A percentile compares a stretch with the other conserved stretches of the same genome.
Evolutionary conservation across 2,888 invertebrate genomes (phyloP).

Genomic region (Lithophane ornitopus): DNA sequence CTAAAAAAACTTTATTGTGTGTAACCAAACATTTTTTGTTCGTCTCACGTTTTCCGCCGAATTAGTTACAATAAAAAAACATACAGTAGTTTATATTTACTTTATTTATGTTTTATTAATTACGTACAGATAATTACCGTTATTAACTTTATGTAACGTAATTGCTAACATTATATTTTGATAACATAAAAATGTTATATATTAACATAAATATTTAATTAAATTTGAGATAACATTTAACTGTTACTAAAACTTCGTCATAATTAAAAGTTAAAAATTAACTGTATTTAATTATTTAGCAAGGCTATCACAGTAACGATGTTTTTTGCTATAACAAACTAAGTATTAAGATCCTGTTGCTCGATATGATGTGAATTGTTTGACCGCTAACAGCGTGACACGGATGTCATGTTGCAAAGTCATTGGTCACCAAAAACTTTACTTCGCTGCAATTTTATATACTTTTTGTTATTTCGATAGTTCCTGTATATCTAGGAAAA

Average conservation of each 20-base stretch:
- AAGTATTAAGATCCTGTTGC: conserved; percentile 20
- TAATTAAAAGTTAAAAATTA: background rate
- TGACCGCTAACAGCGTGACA: conserved; percentile 22
- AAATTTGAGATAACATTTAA: background rate
- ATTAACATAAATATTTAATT: conserved; percentile 11
- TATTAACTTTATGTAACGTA: conserved; percentile 32
- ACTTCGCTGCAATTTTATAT: conserved; percentile 30
- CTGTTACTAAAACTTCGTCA: background rate
- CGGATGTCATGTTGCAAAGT: conserved; percentile 16
- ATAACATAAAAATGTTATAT: conserved; percentile 33
- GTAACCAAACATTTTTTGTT: conserved; percentile 12
- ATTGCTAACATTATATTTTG: conserved; percentile 16
- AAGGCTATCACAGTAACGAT: background rate
- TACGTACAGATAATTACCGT: conserved; percentile 1
- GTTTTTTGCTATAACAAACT: background rate
- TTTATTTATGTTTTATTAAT: background rate
- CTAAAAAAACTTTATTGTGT: conserved; percentile 18
- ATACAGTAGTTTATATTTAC: background rate
- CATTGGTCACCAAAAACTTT: conserved; percentile 22
- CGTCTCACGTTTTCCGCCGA: background rate
- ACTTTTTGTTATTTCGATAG: conserved; percentile 24
- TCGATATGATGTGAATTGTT: conserved; percentile 7
- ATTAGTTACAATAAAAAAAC: conserved; percentile 4
- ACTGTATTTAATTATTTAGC: background rate
- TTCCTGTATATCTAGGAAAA: background rate